Evolutionary conservation across 2,888 invertebrate genomes (phyloP).

Genomic region (Orgyia antiqua): DNA sequence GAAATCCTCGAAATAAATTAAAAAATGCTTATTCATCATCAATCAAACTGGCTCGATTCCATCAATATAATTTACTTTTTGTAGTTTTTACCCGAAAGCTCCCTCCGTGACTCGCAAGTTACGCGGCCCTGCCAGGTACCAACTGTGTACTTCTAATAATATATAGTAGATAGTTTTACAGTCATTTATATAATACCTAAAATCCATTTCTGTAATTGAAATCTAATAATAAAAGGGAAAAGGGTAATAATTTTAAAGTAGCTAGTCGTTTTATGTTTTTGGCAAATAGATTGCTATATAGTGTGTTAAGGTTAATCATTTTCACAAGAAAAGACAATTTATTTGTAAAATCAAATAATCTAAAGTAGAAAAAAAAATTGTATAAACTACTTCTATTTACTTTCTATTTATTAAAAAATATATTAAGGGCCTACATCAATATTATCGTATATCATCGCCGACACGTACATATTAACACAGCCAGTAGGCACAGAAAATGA

Average conservation of each 20-base stretch:
- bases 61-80: conserved; percentile 78
- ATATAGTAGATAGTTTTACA: conserved; percentile 21
- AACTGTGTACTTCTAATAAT: conserved; percentile 25
- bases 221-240: conserved; percentile 26
- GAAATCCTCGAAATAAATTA: conserved; percentile 76
- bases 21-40: conserved; percentile 76
- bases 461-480: too few species aligned
- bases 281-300: too few species aligned
- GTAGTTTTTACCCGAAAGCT: conserved; percentile 74
- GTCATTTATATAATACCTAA: conserved; percentile 27
- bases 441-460: too few species aligned
- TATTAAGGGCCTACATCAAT: too few species aligned
- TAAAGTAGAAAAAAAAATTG: too few species aligned
- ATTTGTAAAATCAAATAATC: too few species aligned
- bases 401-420: too few species aligned
- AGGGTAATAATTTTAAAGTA: conserved; percentile 16
- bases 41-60: conserved; percentile 75
- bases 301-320: too few species aligned
- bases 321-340: too few species aligned
- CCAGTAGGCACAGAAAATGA: too few species aligned
- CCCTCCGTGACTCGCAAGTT: conserved; percentile 69
- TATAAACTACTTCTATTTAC: too few species aligned
- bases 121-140: conserved; percentile 53
- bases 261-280: too few species aligned
- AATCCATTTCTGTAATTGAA: conserved; percentile 42